Conservation (phyloP, 2,113 vertebrate genomes). For the Dicaeum eximium region DNA sequence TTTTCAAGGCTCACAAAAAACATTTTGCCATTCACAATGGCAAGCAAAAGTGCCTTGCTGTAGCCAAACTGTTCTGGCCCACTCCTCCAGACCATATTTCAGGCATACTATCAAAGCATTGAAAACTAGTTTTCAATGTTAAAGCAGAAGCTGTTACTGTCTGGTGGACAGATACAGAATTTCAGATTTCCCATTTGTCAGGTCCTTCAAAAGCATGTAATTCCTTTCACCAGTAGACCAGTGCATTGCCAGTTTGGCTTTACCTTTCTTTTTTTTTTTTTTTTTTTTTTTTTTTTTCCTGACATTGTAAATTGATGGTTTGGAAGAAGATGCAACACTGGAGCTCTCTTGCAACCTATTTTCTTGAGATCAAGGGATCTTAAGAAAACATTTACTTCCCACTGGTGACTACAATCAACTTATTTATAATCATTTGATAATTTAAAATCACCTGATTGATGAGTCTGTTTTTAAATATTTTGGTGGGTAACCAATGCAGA, state of each 20-base stretch:
- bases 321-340: not conserved
- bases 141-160: not conserved
- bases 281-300: not conserved
- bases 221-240: not conserved
- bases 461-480: not conserved
- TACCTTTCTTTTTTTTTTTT: not conserved
- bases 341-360: not conserved
- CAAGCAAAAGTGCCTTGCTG: not conserved
- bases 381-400: not conserved
- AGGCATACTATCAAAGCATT: not conserved
- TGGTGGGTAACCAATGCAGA: not conserved
- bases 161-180: not conserved
- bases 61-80: not conserved
- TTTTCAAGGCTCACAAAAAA: not conserved
- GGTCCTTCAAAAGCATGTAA: not conserved
- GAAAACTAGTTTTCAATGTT: not conserved
- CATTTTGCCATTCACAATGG: not conserved
- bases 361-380: not conserved
- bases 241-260: not conserved
- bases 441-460: not conserved
- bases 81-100: not conserved
- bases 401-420: not conserved
- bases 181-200: not conserved
- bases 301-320: not conserved
- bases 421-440: not conserved